Conservation (phyloP, 1,140 invertebrate genomes). For the Phymorhynchus buccinoides region DNA sequence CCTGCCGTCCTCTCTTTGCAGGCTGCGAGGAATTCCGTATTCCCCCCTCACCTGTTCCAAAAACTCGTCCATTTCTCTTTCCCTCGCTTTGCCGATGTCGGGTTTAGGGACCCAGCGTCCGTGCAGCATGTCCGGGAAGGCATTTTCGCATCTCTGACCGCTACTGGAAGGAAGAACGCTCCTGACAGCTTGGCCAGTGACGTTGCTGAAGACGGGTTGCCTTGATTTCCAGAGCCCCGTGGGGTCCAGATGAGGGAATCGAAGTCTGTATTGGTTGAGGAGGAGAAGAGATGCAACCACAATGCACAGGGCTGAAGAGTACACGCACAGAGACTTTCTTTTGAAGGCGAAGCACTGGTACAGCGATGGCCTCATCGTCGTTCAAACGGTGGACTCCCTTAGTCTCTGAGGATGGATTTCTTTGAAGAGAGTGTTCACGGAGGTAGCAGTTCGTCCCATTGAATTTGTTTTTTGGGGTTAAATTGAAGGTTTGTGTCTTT, state of each 20-base stretch:
- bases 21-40: constrained; percentile 35
- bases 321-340: background rate
- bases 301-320: background rate
- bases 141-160: constrained; percentile 23
- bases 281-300: background rate
- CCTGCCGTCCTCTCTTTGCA: constrained; percentile 39
- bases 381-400: no score
- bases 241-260: background rate
- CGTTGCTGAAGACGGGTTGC: background rate
- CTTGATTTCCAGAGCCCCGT: no score
- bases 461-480: no score
- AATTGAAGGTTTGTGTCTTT: no score
- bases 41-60: constrained; percentile 20
- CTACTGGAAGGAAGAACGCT: background rate
- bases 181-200: background rate
- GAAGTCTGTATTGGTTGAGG: background rate
- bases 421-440: no score
- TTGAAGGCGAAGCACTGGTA: background rate
- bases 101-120: constrained; percentile 37
- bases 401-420: no score
- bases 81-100: constrained; percentile 28
- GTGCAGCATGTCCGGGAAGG: constrained; percentile 36
- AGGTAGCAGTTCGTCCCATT: no score
- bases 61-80: constrained; percentile 37
- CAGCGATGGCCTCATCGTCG: no score